Conservation (phyloP, 2,113 vertebrate species). For the Syngnathus typhle region DNA sequence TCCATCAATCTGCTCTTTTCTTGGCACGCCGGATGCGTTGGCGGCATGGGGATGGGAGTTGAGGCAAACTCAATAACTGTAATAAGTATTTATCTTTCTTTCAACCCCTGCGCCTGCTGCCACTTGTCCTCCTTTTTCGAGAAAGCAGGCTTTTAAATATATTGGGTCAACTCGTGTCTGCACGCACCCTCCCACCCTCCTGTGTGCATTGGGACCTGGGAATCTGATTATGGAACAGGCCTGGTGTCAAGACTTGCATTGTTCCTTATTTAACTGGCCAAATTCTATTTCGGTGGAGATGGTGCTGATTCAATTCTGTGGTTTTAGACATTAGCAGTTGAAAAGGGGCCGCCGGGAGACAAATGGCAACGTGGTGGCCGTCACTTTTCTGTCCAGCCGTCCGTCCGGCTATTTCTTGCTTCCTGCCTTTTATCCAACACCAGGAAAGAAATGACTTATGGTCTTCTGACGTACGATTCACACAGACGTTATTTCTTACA, state of each 20-base stretch:
- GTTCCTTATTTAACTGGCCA: conserved; percentile 69
- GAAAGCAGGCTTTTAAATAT: conserved; percentile 77
- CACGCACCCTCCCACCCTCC: conserved; percentile 63
- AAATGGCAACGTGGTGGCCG: conserved; percentile 61
- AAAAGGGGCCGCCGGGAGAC: conserved; percentile 59
- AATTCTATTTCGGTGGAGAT: conserved; percentile 74
- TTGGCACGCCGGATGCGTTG: conserved; percentile 61
- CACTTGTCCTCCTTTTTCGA: conserved; percentile 70
- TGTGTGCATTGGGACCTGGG: conserved; percentile 67
- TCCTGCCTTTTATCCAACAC: background rate
- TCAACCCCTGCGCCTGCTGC: conserved; percentile 69
- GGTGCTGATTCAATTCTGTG: conserved; percentile 75
- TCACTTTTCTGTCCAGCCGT: conserved; percentile 39
- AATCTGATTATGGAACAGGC: conserved; percentile 76
- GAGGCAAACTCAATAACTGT: conserved; percentile 71
- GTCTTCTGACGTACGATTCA: background rate
- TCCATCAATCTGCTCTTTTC: conserved; percentile 73
- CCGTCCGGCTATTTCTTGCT: background rate
- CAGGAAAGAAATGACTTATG: conserved; percentile 43
- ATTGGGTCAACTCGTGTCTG: conserved; percentile 73
- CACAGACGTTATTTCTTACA: background rate
- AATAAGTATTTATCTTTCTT: conserved; percentile 79
- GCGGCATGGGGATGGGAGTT: conserved; percentile 61
- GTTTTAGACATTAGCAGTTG: conserved; percentile 67
- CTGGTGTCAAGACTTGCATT: conserved; percentile 70